phyloP scores from a whole-genome alignment of 2,888 invertebrate genomes.

The Synergus japonicus region DNA sequence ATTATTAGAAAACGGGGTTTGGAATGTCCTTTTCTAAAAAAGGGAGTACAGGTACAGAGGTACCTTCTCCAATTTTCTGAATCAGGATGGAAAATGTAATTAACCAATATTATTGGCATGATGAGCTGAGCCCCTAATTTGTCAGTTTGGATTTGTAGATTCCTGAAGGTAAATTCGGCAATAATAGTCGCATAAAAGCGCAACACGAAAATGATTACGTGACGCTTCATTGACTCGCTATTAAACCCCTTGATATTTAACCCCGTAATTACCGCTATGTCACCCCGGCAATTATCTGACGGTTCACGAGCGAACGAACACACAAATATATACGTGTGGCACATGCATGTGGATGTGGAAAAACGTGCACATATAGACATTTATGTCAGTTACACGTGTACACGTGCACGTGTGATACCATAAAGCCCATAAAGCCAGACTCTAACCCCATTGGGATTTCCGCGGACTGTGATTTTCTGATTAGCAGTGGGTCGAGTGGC shows the following conservation, averaged over 20 bases:
- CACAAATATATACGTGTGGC: conserved; percentile 6
- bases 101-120: neutral
- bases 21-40: too few relatives aligned
- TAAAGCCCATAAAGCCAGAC: conserved; percentile 39
- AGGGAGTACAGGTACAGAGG: too few relatives aligned
- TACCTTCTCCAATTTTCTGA: neutral
- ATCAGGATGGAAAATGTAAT: neutral
- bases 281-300: conserved; percentile 55
- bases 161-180: conserved; percentile 38
- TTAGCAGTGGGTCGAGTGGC: conserved; percentile 75
- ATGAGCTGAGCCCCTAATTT: neutral
- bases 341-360: neutral
- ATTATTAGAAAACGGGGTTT: too few relatives aligned
- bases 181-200: conserved; percentile 36
- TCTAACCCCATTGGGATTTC: conserved; percentile 68
- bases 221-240: conserved; percentile 63
- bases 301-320: conserved; percentile 32
- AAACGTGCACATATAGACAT: neutral
- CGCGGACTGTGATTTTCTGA: conserved; percentile 76
- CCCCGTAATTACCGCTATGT: conserved; percentile 70
- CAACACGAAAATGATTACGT: conserved; percentile 56
- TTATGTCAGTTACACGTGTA: neutral
- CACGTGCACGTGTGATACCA: conserved; percentile 19
- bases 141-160: conserved; percentile 39
- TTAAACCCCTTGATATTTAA: conserved; percentile 72